Conservation (phyloP, 2,113 vertebrate species). For the Aplodontia rufa region DNA sequence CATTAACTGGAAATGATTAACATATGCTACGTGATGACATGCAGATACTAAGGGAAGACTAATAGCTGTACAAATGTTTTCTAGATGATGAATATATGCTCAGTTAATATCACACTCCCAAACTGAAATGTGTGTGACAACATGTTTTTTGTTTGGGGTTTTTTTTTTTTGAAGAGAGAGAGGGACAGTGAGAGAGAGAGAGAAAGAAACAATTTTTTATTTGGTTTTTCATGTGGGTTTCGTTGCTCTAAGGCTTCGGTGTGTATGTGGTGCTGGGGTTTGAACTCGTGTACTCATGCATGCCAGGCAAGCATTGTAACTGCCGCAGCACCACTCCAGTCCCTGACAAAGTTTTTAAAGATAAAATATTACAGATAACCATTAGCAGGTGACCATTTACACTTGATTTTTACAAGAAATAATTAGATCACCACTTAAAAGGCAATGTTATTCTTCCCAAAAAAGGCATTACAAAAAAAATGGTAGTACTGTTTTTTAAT, state of each 20-base stretch:
- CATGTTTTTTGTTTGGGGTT: constrained; percentile 8
- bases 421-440: background rate
- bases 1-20: background rate
- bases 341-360: too few relatives aligned
- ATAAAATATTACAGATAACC: constrained; percentile 23
- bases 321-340: too few relatives aligned
- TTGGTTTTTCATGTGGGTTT: too few relatives aligned
- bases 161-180: too few relatives aligned
- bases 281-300: too few relatives aligned
- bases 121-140: constrained; percentile 27
- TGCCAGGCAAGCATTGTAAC: too few relatives aligned
- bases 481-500: background rate
- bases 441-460: background rate
- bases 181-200: too few relatives aligned
- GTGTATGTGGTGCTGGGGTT: too few relatives aligned
- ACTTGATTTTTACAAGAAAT: constrained; percentile 25
- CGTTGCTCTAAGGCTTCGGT: too few relatives aligned
- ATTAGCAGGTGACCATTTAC: background rate
- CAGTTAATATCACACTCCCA: too few relatives aligned
- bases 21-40: background rate
- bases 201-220: too few relatives aligned
- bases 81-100: background rate
- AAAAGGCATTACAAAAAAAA: background rate
- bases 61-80: constrained; percentile 14
- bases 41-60: background rate